Percentiles rank a stretch among this genome's conserved stretches.
These are phyloP conservation scores for Trichopoda pennipes DNA, from an alignment of 2,888 invertebrate genomes.

Conservation along the genomic window DNA sequence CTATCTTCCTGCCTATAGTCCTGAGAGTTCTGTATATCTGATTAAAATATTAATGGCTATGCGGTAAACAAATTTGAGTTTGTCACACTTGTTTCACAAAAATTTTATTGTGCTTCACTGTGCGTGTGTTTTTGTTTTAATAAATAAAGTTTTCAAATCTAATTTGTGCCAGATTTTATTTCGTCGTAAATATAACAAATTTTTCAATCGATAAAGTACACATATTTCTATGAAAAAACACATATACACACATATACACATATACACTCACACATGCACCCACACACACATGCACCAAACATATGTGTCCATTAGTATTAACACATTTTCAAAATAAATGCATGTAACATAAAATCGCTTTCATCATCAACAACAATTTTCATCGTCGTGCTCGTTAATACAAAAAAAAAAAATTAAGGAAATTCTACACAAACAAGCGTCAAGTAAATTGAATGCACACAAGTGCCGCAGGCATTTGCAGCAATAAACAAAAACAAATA, in stretches of 20 bases:
- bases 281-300: too few relatives aligned
- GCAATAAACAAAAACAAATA: slow-evolving; percentile 52
- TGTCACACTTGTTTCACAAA: not conserved
- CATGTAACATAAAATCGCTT: slow-evolving; percentile 15
- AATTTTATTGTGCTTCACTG: not conserved
- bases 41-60: too few relatives aligned
- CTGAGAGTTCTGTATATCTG: too few relatives aligned
- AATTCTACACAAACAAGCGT: slow-evolving; percentile 56
- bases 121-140: too few relatives aligned
- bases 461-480: slow-evolving; percentile 57
- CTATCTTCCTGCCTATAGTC: too few relatives aligned
- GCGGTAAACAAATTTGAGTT: too few relatives aligned
- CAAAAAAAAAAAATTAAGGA: slow-evolving; percentile 39
- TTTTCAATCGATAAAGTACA: slow-evolving; percentile 23
- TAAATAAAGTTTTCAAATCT: not conserved
- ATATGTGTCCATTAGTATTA: too few relatives aligned
- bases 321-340: not conserved
- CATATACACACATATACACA: not conserved
- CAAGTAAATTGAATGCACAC: slow-evolving; percentile 58
- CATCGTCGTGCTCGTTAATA: not conserved
- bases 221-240: not conserved
- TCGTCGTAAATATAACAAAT: not conserved
- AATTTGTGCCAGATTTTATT: not conserved
- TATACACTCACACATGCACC: not conserved
- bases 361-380: slow-evolving; percentile 2